Evolutionary conservation across 2,797 vertebrate species (phyloP).

Genomic region (Lithobates sylvaticus): DNA sequence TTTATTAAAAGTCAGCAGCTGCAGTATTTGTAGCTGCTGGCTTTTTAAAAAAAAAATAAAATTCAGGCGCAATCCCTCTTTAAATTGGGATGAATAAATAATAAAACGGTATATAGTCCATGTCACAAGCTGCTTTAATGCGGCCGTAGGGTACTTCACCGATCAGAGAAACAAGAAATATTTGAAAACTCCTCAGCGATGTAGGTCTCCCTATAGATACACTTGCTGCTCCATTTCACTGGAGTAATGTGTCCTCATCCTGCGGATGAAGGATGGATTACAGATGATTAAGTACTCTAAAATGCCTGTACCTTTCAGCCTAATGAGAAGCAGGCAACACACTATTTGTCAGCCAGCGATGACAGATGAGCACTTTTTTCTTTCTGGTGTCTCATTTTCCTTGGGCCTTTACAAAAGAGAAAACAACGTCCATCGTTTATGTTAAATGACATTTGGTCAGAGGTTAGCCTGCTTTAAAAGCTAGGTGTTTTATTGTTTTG

Average conservation of each 20-base stretch:
- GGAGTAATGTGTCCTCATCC: slow-evolving; percentile 45
- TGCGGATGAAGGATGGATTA: slow-evolving; percentile 51
- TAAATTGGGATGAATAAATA: too few relatives aligned
- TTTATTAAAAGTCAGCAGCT: too few relatives aligned
- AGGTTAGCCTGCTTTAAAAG: slow-evolving; percentile 14
- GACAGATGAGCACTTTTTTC: slow-evolving; percentile 40
- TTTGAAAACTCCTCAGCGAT: neutral
- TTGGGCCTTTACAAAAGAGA: neutral
- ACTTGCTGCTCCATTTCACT: slow-evolving; percentile 47
- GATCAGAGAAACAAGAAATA: neutral
- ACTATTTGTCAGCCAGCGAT: slow-evolving; percentile 45
- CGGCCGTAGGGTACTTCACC: neutral
- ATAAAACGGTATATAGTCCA: neutral
- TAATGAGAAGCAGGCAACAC: slow-evolving; percentile 60
- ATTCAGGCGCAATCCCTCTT: too few relatives aligned
- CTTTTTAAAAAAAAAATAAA: too few relatives aligned
- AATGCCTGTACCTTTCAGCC: slow-evolving; percentile 42
- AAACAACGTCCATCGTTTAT: slow-evolving; percentile 36
- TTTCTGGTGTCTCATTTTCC: slow-evolving; percentile 27
- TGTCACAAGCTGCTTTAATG: neutral
- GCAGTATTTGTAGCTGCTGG: too few relatives aligned
- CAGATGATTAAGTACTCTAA: slow-evolving; percentile 48
- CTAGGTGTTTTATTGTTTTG: slow-evolving; percentile 5
- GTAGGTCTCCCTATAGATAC: slow-evolving; percentile 20
- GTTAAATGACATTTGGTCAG: slow-evolving; percentile 4